phyloP scores from a whole-genome alignment of 2,113 vertebrate species.

The Rostratula benghalensis region DNA sequence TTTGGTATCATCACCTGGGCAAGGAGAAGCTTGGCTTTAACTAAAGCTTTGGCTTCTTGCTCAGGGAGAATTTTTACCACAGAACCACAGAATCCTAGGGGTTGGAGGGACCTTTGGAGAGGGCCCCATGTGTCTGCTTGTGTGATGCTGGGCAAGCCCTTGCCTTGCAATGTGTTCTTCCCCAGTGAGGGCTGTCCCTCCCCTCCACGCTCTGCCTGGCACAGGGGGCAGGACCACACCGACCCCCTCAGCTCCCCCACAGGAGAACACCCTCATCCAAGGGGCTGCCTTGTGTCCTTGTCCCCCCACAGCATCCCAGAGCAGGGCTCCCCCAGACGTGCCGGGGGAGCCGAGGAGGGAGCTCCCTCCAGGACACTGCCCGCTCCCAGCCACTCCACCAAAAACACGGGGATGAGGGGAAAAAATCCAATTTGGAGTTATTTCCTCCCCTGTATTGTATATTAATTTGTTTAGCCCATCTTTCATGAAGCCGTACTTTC shows the following conservation, averaged over 20 bases:
- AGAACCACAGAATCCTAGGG: neutral
- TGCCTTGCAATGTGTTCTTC: rapidly evolving
- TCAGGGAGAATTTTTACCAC: neutral
- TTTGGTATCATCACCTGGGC: rapidly evolving
- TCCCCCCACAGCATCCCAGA: neutral
- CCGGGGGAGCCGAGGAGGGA: neutral
- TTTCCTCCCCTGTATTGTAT: neutral
- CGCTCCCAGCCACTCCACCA: rapidly evolving
- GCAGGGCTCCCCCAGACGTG: rapidly evolving
- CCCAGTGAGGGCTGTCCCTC: neutral
- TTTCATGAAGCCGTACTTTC: neutral
- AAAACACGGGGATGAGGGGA: rapidly evolving
- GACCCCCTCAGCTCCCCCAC: rapidly evolving
- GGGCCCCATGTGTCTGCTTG: rapidly evolving
- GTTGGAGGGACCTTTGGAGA: neutral
- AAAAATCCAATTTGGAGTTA: neutral
- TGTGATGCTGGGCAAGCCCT: rapidly evolving
- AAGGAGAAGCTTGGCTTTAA: neutral
- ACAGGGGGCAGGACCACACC: rapidly evolving
- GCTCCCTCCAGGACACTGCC: neutral
- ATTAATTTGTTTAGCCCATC: neutral
- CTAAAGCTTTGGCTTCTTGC: neutral
- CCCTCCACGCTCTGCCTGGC: neutral
- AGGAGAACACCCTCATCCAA: rapidly evolving
- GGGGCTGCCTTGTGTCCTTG: neutral